Conservation (phyloP, 1,140 invertebrate species). For the Probaryconus sp. region DNA sequence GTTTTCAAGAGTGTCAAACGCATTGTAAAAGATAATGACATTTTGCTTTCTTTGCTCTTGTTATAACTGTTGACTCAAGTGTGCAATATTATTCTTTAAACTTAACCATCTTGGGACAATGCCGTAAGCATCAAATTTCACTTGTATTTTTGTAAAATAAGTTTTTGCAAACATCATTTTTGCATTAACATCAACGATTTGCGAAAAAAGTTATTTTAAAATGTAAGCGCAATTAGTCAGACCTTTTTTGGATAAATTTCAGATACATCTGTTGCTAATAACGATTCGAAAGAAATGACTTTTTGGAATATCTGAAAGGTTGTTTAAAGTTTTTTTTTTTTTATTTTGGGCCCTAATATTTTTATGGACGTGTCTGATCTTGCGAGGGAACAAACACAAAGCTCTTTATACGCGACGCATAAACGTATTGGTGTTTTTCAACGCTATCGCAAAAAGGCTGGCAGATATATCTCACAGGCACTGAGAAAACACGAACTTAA, state of each 20-base stretch:
- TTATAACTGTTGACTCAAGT: too few relatives aligned
- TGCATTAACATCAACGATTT: too few relatives aligned
- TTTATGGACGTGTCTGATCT: constrained; percentile 46
- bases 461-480: constrained; percentile 38
- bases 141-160: neutral
- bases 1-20: constrained; percentile 32
- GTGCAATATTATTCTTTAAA: too few relatives aligned
- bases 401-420: constrained; percentile 41
- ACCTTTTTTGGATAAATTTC: too few relatives aligned
- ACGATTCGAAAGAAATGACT: constrained; percentile 22
- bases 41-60: too few relatives aligned
- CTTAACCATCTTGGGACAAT: too few relatives aligned
- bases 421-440: constrained; percentile 45
- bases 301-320: constrained; percentile 40
- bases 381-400: constrained; percentile 43
- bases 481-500: constrained; percentile 48
- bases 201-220: too few relatives aligned
- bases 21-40: constrained; percentile 22
- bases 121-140: too few relatives aligned
- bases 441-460: constrained; percentile 51
- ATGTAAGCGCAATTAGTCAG: too few relatives aligned
- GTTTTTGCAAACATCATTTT: too few relatives aligned
- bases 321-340: constrained; percentile 44
- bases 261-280: too few relatives aligned
- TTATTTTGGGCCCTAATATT: constrained; percentile 25